phyloP scores from a whole-genome alignment of 2,113 vertebrate genomes.

The Phalacrocorax brasilianus region DNA sequence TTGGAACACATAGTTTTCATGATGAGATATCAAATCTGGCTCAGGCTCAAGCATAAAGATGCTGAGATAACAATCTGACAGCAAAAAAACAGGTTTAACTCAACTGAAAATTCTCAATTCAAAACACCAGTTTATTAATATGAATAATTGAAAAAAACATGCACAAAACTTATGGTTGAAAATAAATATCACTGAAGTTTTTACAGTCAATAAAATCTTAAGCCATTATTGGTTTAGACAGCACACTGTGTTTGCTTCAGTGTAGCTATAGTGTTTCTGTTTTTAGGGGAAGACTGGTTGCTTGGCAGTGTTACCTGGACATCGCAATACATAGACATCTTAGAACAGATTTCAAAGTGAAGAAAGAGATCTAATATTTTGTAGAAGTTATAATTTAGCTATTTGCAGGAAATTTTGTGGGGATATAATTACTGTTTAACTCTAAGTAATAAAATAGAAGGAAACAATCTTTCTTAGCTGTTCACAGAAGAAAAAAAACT shows the following conservation, averaged over 20 bases:
- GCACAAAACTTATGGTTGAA: background rate
- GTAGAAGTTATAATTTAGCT: background rate
- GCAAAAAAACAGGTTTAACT: background rate
- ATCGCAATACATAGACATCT: background rate
- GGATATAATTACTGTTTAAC: background rate
- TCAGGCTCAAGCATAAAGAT: background rate
- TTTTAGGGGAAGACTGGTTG: background rate
- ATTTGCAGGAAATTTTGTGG: background rate
- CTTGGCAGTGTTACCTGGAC: slow-evolving; percentile 46
- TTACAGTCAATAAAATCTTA: background rate
- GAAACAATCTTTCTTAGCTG: background rate
- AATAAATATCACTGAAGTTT: slow-evolving; percentile 19
- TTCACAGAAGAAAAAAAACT: background rate
- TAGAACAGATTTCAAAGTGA: background rate
- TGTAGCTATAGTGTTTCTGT: background rate
- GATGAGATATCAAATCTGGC: background rate
- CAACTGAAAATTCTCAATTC: background rate
- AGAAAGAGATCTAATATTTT: background rate
- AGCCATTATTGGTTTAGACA: slow-evolving; percentile 23
- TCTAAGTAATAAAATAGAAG: background rate
- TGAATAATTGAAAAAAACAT: background rate
- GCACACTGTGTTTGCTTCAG: background rate
- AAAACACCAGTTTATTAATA: background rate
- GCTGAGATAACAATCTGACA: background rate
- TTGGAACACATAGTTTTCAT: background rate